Base-by-base conservation (phyloP, 1,140 invertebrate species). In the Belonocnema kinseyi region DNA sequence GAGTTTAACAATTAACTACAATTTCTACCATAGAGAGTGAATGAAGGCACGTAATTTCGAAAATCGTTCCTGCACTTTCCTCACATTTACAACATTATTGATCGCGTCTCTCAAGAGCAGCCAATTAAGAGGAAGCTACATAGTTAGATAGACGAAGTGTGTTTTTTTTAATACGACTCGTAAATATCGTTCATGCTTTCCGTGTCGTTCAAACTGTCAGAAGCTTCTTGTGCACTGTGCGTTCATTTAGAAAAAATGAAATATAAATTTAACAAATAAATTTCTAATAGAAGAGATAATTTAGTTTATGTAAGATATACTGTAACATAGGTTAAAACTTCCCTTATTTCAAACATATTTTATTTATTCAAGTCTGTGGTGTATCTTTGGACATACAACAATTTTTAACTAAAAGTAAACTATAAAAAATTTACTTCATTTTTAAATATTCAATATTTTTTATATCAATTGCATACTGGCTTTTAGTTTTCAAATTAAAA, bases 171-270 rank as follows among this genome's bases (percentile, higher is more conserved):
- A 66, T n/a, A n/a, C 61, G n/a, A 66, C 61, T 66, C 26, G 21
- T 66, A 66, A 66, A 66, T 14, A 66, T 66, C 61, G 40, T 66
- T 66, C 40, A 66, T 66, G 61, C 40, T 66, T 33, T 66, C 61
- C 10, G 16, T 66, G 61, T 66, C 61, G 61, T 40, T 66, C 33
- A 17, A 21, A 66, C 26, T 66, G n/a, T 66, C 12, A 33, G 40
- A 66, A 66, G 61, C 61, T 66, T 66, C 46, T 66, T 40, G 26
- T 66, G 61, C 61, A 40, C 40, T 12, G 21, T 40, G 58, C 40
- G 16, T 26, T 61, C 21, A 5, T 33, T 66, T 2, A 66, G 40
- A 66, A 26, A 66, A 66, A 26, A 33, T 14, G 33, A 12, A 40
- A 61, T 61, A 61, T 14, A 61, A 66, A 66, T 46, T n/a, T n/a